A percentile compares a stretch with the other conserved stretches of the same genome.
Conservation (phyloP, 2,113 vertebrate genomes). For the Entosphenus tridentatus region DNA sequence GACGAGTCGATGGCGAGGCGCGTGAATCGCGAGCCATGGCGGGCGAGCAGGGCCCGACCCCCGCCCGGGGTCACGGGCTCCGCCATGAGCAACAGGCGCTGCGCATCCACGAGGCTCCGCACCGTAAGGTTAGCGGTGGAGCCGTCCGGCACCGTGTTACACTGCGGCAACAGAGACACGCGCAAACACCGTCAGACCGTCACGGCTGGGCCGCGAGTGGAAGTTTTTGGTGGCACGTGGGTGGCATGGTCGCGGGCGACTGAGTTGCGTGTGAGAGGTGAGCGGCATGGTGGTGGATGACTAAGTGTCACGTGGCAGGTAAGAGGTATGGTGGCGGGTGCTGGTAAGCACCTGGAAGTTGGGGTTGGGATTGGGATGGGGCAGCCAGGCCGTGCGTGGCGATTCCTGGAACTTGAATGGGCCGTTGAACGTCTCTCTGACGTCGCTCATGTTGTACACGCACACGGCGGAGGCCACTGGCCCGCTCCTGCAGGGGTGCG, state of each 20-base stretch:
- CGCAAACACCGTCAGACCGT: background rate
- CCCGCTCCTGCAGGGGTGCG: conserved; percentile 52
- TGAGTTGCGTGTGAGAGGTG: background rate
- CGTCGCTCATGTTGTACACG: conserved; percentile 90
- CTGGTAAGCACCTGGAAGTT: conserved; percentile 56
- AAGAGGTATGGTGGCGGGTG: background rate
- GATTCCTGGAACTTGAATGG: conserved; percentile 89
- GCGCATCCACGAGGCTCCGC: conserved; percentile 79
- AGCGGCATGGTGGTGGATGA: background rate
- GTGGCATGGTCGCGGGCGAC: background rate
- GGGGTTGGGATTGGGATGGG: conserved; percentile 60
- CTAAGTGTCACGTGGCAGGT: background rate
- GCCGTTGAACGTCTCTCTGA: conserved; percentile 78
- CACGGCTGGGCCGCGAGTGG: background rate
- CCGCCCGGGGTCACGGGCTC: conserved; percentile 82
- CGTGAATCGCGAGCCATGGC: conserved; percentile 77
- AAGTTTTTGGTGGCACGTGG: background rate
- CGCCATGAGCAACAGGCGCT: conserved; percentile 84
- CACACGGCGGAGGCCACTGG: conserved; percentile 88
- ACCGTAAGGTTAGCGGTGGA: conserved; percentile 75
- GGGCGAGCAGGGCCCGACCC: conserved; percentile 61
- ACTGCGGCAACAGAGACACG: conserved; percentile 25
- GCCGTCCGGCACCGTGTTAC: conserved; percentile 55
- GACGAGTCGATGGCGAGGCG: conserved; percentile 84
- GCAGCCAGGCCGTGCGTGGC: conserved; percentile 80